phyloP scores from a whole-genome alignment of 2,888 invertebrate species.

The Minunthozetes semirufus region DNA sequence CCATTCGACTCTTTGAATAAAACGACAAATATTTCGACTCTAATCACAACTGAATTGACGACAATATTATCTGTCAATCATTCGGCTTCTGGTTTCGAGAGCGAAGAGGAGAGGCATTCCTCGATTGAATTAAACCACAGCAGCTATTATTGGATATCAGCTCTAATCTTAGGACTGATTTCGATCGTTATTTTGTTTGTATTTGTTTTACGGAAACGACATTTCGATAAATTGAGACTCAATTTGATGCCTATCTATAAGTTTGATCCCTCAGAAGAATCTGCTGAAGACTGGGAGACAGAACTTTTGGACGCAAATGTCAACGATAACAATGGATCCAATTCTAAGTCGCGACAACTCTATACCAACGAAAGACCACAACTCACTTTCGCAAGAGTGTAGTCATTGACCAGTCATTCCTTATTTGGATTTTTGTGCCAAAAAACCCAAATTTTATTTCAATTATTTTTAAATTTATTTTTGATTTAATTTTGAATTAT shows the following conservation, averaged over 20 bases:
- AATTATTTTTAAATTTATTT: background rate
- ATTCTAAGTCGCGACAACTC: constrained; percentile 48
- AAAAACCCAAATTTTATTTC: background rate
- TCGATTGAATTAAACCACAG: too few relatives aligned
- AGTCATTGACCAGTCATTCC: background rate
- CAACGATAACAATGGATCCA: constrained; percentile 49
- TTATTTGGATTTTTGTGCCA: constrained; percentile 10
- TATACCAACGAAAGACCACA: constrained; percentile 20
- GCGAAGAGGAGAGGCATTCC: background rate
- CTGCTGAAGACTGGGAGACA: constrained; percentile 62
- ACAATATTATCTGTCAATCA: background rate
- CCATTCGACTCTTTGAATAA: background rate
- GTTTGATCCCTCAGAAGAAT: constrained; percentile 59
- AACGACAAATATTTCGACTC: background rate
- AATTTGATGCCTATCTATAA: constrained; percentile 62
- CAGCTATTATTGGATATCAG: background rate
- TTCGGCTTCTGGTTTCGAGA: background rate
- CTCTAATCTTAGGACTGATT: background rate
- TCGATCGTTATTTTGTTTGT: background rate
- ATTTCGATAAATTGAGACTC: constrained; percentile 57
- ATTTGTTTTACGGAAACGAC: constrained; percentile 15
- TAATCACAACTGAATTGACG: background rate
- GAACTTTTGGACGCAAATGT: constrained; percentile 48
- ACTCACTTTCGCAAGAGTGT: constrained; percentile 1
- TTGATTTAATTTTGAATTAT: background rate